Evolutionary conservation across 2,797 vertebrate genomes (phyloP), one percentile per base, ranked within the genome.

Genomic region (Chloroceryle amazona): DNA sequence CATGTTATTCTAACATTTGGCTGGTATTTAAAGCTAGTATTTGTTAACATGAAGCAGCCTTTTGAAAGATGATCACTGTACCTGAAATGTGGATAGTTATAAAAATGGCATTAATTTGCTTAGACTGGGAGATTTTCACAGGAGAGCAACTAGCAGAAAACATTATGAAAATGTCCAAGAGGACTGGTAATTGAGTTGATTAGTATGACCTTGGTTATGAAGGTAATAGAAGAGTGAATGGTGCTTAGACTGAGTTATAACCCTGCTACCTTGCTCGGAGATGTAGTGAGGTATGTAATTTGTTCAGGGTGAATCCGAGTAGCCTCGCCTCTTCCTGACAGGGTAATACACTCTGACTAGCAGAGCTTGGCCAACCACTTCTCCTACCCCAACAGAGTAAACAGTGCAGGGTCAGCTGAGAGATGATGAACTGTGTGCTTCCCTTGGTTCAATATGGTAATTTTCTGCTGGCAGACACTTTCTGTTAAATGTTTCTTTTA

Each of bases 61-160:
- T 98, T 98, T 98, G 98, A 98, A 98, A 98, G 98, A 98, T 98
- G 98, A 98, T 98, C 98, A 96, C 98, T 98, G 98, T 98, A 98
- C 98, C 99, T 99, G 99, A 99, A 99, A 99, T 97, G 98, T 96
- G 98, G 98, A 98, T 98, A 98, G 99, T 99, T 98, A 98, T 98
- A 98, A 98, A 98, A 99, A 99, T 99, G 98, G 99, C 99, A 99
- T 99, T 99, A 99, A 99, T 99, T 99, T 99, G 99, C 99, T 99
- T 99, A 99, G 99, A 99, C 98, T 96, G 97, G 98, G 99, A 99
- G 99, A 99, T 99, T 99, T 99, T 99, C 99, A 99, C 99, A 99
- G 99, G 99, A 99, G 99, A 99, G 99, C 99, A 99, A 99, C 99
- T 99, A 99, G 99, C 99, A 99, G 99, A 99, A 99, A 99, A 99